A percentile compares a stretch with the other conserved stretches of the same genome.
Conservation (phyloP, 2,797 vertebrate species). For the Xenops minutus region DNA sequence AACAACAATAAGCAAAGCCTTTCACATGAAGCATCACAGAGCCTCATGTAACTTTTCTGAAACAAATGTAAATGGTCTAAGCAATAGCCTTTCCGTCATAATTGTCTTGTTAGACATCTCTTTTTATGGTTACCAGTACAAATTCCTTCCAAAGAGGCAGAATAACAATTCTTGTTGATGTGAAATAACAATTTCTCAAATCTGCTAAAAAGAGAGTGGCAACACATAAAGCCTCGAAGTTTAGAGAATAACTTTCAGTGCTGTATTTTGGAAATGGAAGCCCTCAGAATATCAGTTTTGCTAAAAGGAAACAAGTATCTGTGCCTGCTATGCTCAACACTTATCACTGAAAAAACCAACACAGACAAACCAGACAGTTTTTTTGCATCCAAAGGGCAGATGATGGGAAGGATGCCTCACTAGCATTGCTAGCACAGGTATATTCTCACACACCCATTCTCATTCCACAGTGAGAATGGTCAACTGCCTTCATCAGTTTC, state of each 20-base stretch:
- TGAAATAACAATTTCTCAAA: not conserved
- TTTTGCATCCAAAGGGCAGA: not conserved
- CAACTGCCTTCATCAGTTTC: not conserved
- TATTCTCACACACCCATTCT: not conserved
- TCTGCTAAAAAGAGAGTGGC: not conserved
- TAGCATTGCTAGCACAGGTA: not conserved
- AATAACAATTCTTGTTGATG: not conserved
- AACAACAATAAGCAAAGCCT: not conserved
- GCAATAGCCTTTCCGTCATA: not conserved
- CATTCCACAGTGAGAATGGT: not conserved
- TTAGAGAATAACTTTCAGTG: not conserved
- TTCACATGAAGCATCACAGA: not conserved
- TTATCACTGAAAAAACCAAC: not conserved
- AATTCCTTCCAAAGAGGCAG: not conserved
- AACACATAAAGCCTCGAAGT: not conserved
- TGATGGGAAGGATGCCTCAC: not conserved
- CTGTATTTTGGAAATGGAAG: not conserved
- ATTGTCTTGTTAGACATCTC: not conserved
- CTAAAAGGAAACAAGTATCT: not conserved
- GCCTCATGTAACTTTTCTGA: not conserved
- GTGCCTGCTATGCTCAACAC: not conserved
- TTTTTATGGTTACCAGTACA: not conserved
- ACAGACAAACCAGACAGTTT: not conserved
- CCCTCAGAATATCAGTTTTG: not conserved
- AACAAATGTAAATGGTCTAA: not conserved